A percentile compares a stretch with the other conserved stretches of the same genome.
phyloP scores from a whole-genome alignment of 2,113 vertebrate species.

The Abramis brama region DNA sequence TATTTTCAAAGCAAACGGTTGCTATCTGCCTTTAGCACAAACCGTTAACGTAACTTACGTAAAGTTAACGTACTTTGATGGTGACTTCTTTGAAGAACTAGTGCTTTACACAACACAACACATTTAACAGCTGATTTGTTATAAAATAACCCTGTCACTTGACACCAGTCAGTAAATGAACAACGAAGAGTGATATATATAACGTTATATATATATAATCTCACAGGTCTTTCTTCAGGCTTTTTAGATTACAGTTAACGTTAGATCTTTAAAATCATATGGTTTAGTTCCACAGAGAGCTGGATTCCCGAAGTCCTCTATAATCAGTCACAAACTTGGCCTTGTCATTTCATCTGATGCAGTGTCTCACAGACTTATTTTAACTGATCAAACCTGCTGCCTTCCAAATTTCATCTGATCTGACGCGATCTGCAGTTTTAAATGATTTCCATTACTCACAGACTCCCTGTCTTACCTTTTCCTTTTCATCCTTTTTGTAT shows the following conservation, averaged over 20 bases:
- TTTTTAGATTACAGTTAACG: not conserved
- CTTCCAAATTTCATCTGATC: conserved; percentile 52
- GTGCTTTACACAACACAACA: not conserved
- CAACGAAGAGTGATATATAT: not conserved
- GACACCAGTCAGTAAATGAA: not conserved
- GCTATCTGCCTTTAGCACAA: not conserved
- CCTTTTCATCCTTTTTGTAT: conserved; percentile 55
- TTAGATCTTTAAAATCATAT: not conserved
- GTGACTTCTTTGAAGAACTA: not conserved
- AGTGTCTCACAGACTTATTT: conserved; percentile 63
- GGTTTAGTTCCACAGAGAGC: not conserved
- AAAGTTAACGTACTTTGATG: not conserved
- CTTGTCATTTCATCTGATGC: conserved; percentile 61
- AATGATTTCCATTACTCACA: conserved; percentile 61
- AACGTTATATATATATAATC: not conserved
- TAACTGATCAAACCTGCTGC: conserved; percentile 73
- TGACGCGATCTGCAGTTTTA: conserved; percentile 43
- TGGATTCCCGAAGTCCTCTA: conserved; percentile 32
- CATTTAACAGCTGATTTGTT: not conserved
- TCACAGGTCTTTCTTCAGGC: not conserved
- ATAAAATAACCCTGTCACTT: not conserved
- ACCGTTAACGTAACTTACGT: not conserved
- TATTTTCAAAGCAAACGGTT: not conserved
- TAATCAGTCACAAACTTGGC: conserved; percentile 50
- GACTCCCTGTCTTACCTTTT: conserved; percentile 58